Conservation (phyloP, 2,888 invertebrate species). For the Cantharis nigra region DNA sequence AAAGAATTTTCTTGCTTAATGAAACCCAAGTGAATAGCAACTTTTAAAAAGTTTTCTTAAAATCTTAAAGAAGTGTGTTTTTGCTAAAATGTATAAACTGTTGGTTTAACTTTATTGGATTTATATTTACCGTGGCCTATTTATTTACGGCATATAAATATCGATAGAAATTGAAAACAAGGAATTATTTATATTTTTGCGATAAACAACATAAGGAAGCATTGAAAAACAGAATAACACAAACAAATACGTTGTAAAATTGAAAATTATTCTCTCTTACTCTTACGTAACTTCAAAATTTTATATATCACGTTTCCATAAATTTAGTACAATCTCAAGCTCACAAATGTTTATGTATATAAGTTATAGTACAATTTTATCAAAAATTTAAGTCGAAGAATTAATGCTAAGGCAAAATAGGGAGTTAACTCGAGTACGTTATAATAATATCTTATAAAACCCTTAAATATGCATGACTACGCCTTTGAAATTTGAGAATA, state of each 20-base stretch:
- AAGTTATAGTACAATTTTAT: conserved; percentile 2
- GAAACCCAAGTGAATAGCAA: conserved; percentile 12
- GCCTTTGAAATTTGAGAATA: conserved; percentile 5
- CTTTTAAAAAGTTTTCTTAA: neutral
- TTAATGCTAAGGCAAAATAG: conserved; percentile 9
- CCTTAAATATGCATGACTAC: conserved; percentile 19
- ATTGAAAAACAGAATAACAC: neutral
- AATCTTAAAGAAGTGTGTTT: neutral
- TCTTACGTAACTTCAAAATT: neutral
- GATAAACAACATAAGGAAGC: neutral
- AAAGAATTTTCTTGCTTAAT: conserved; percentile 22
- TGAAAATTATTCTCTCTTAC: neutral
- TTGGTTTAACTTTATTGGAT: neutral
- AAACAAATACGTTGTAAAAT: neutral
- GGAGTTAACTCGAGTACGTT: conserved; percentile 13
- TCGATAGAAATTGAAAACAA: neutral
- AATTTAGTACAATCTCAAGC: neutral
- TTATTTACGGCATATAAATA: neutral
- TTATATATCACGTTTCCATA: neutral
- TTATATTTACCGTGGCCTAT: neutral
- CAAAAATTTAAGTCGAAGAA: conserved; percentile 10
- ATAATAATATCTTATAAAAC: conserved; percentile 15
- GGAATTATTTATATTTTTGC: neutral
- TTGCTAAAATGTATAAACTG: neutral
- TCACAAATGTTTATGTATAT: neutral